Conservation (phyloP, 2,113 vertebrate species). For the Pleuronectes platessa region DNA sequence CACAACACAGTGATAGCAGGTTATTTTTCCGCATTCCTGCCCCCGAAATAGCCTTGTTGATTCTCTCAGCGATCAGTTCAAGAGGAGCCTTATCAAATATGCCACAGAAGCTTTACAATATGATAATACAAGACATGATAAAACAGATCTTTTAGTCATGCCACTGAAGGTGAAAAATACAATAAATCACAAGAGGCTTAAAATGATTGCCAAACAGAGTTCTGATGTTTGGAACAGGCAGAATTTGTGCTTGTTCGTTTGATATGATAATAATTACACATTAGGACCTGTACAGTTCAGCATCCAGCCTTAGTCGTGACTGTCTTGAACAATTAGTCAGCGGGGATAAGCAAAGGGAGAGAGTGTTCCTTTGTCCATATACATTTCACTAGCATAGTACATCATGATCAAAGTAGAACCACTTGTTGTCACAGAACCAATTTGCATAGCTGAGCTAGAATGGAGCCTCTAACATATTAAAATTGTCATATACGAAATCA, state of each 20-base stretch:
- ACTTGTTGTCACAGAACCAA: slow-evolving; percentile 6
- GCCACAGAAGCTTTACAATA: neutral
- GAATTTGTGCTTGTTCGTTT: neutral
- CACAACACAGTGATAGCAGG: neutral
- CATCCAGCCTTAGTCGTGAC: neutral
- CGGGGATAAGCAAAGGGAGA: neutral
- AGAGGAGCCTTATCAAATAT: slow-evolving; percentile 4
- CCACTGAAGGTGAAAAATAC: neutral
- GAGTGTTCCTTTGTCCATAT: neutral
- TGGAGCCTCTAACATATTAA: neutral
- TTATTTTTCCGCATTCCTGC: slow-evolving; percentile 11
- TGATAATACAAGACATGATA: neutral
- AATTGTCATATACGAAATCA: neutral
- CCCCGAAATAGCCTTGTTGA: neutral
- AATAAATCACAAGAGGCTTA: neutral
- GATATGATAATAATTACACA: neutral
- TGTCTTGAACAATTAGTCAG: neutral
- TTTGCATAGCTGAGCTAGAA: neutral
- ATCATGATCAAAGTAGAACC: slow-evolving; percentile 20
- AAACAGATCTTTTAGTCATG: neutral
- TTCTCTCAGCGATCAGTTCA: neutral
- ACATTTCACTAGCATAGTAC: neutral
- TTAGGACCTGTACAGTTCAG: neutral
- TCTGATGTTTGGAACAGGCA: neutral
- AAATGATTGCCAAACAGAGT: neutral